Evolutionary conservation across 1,140 invertebrate species (phyloP), one percentile per base, ranked within the genome.

Genomic region (Diabrotica virgifera): DNA sequence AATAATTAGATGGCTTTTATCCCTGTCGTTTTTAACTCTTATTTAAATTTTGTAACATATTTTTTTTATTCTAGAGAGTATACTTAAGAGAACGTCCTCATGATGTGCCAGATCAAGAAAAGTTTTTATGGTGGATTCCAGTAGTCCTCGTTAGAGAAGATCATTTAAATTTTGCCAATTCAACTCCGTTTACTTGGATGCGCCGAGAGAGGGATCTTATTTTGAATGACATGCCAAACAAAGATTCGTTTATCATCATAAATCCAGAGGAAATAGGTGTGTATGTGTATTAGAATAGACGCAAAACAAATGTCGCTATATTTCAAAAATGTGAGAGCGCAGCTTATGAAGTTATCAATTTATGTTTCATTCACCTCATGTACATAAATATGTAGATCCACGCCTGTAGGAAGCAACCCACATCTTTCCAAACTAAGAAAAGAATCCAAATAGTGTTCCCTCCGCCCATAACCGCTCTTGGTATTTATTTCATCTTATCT

Each of bases 251-350:
- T 67, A 83, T 92, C 53, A 87, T 92, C 51, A 81, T 90, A 0
- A 92, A 92, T 79, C 89, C 89, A n/a, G 89, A 90, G 66, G 90
- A 91, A 79, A 90, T 91, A 70, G 89, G 88, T 89, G n/a, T 38
- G 62, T 63, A n/a, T 50, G 62, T 62, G 12, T 7, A 52, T 54
- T 14, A n/a, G n/a, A n/a, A n/a, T n/a, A n/a, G n/a, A n/a, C n/a
- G n/a, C n/a, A n/a, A n/a, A n/a, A n/a, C n/a, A n/a, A n/a, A n/a
- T n/a, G n/a, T n/a, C n/a, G n/a, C n/a, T n/a, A n/a, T n/a, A n/a
- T n/a, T n/a, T n/a, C n/a, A n/a, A n/a, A n/a, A n/a, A n/a, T n/a
- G n/a, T n/a, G n/a, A n/a, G n/a, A n/a, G n/a, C n/a, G n/a, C n/a
- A n/a, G n/a, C n/a, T 11, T 7, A 46, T 11, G 46, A 52, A 62